phyloP scores from a whole-genome alignment of 2,888 invertebrate genomes.

The Amblyteles armatorius region DNA sequence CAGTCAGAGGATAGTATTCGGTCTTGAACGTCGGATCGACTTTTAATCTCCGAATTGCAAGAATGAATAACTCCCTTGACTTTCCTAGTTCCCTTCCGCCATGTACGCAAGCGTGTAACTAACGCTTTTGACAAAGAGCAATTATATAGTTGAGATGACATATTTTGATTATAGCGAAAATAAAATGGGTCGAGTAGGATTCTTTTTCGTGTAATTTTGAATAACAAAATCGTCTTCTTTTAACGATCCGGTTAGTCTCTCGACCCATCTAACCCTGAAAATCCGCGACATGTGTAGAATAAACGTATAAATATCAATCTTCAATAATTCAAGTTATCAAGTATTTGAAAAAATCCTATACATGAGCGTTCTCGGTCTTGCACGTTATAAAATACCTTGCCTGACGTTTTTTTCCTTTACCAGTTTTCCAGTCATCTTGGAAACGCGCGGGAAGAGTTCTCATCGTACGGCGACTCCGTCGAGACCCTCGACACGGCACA shows the following conservation, averaged over 20 bases:
- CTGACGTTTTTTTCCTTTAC: not conserved
- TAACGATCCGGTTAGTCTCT: not conserved
- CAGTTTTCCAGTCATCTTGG: conserved; percentile 51
- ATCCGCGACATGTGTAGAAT: not conserved
- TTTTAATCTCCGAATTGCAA: too few relatives aligned
- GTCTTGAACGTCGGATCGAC: too few relatives aligned
- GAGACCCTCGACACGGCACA: conserved; percentile 44
- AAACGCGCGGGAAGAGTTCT: conserved; percentile 43
- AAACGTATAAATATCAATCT: not conserved
- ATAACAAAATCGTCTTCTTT: too few relatives aligned
- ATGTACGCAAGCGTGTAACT: too few relatives aligned
- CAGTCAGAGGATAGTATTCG: too few relatives aligned
- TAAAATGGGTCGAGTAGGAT: too few relatives aligned
- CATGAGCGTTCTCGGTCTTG: not conserved
- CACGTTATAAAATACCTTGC: conserved; percentile 3
- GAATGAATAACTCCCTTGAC: too few relatives aligned
- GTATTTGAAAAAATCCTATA: not conserved
- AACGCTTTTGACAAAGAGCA: too few relatives aligned
- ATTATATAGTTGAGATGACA: too few relatives aligned
- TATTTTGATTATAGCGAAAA: too few relatives aligned
- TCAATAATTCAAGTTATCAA: not conserved
- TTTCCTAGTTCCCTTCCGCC: too few relatives aligned
- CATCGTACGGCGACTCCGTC: conserved; percentile 34
- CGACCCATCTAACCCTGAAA: not conserved
- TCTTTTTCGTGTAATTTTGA: too few relatives aligned